These are phyloP conservation scores for Hoplias malabaricus DNA, from an alignment of 2,113 vertebrate genomes.

Conservation along the genomic window DNA sequence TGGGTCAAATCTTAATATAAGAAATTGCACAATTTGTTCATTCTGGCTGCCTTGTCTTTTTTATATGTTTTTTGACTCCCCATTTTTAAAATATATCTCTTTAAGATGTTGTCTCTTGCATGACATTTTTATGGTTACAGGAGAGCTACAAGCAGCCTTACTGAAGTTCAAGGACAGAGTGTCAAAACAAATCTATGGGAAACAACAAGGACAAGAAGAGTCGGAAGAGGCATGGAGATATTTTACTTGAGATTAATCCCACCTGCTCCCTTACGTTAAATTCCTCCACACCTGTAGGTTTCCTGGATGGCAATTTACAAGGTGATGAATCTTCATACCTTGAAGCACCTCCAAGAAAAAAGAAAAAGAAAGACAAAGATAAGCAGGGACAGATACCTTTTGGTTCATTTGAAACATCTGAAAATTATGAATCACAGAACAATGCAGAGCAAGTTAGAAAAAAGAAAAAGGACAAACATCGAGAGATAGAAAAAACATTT, in stretches of 20 bases:
- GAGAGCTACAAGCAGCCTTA: not conserved
- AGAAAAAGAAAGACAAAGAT: slow-evolving; percentile 19
- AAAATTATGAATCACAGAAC: not conserved
- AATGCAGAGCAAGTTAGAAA: not conserved
- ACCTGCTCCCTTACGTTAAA: not conserved
- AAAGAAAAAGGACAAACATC: no score
- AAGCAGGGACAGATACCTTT: not conserved
- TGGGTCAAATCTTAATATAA: no score
- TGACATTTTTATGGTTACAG: not conserved
- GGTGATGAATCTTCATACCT: not conserved
- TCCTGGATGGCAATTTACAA: no score
- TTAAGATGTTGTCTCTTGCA: no score
- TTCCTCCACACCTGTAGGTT: no score
- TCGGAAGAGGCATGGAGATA: not conserved
- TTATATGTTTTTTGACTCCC: no score
- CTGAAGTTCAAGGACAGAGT: not conserved
- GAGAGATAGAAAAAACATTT: no score
- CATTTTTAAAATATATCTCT: no score
- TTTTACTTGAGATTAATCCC: not conserved
- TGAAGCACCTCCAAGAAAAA: not conserved
- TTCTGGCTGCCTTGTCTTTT: no score
- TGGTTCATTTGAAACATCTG: not conserved
- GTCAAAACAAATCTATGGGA: not conserved
- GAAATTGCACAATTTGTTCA: no score
- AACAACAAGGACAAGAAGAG: not conserved